Evolutionary conservation across 2,888 invertebrate species (phyloP).

Genomic region (Latrodectus elegans): DNA sequence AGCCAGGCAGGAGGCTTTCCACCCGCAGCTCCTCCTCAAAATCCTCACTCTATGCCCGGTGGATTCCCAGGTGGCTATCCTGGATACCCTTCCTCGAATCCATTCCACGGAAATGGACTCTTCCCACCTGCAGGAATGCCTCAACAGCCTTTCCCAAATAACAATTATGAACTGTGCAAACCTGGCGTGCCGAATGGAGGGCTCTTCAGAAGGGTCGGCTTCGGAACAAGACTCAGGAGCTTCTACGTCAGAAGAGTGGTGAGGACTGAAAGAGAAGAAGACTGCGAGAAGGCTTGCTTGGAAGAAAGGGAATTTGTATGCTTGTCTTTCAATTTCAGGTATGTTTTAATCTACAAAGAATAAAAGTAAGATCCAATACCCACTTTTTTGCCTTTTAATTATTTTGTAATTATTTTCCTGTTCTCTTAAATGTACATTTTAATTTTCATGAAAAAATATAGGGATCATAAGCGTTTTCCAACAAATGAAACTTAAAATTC

Average conservation of each 20-base stretch:
- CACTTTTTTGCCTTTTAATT: no score
- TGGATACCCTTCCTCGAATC: slow-evolving; percentile 43
- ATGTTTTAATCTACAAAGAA: slow-evolving; percentile 66
- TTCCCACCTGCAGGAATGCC: slow-evolving; percentile 64
- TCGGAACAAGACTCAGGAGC: slow-evolving; percentile 70
- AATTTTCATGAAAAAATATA: no score
- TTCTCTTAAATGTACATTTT: no score
- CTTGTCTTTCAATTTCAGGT: slow-evolving; percentile 90
- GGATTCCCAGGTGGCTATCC: slow-evolving; percentile 49
- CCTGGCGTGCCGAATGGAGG: slow-evolving; percentile 41
- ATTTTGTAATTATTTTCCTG: no score
- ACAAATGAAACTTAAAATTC: no score
- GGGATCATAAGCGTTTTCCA: no score
- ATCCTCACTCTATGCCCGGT: slow-evolving; percentile 34
- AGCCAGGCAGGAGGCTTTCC: slow-evolving; percentile 58
- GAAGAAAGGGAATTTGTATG: slow-evolving; percentile 89
- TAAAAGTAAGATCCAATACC: no score
- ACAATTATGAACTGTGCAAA: slow-evolving; percentile 56
- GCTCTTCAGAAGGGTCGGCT: slow-evolving; percentile 70
- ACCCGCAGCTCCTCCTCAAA: slow-evolving; percentile 33
- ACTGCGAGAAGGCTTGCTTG: slow-evolving; percentile 89
- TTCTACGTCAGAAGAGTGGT: slow-evolving; percentile 71
- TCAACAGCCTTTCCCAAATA: slow-evolving; percentile 51
- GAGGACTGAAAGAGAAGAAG: slow-evolving; percentile 77
- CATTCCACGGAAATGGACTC: slow-evolving; percentile 45